phyloP scores from a whole-genome alignment of 2,113 vertebrate genomes.

The Danio rerio region DNA sequence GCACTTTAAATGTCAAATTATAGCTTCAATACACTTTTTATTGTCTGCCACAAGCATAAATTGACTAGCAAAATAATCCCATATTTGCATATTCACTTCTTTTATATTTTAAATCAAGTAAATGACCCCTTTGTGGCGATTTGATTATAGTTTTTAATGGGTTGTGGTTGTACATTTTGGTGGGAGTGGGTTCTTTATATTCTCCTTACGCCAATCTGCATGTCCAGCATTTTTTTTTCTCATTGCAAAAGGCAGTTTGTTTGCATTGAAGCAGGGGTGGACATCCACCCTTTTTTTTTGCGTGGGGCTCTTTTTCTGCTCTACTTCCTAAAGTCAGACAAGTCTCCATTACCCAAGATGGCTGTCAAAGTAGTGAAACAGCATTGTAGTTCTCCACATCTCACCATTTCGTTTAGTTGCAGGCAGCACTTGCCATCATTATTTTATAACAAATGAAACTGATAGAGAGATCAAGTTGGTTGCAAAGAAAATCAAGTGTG shows the following conservation, averaged over 20 bases:
- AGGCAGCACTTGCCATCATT: background rate
- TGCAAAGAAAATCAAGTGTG: background rate
- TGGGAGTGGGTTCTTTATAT: slow-evolving; percentile 3
- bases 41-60: background rate
- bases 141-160: background rate
- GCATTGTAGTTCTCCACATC: background rate
- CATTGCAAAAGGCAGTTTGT: slow-evolving; percentile 53
- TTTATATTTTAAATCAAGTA: background rate
- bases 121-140: background rate
- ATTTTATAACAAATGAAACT: slow-evolving; percentile 1
- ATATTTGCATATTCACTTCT: background rate
- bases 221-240: slow-evolving; percentile 32
- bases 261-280: slow-evolving; percentile 42
- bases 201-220: slow-evolving; percentile 35
- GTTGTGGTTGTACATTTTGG: background rate
- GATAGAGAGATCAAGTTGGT: slow-evolving; percentile 31
- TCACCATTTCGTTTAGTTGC: background rate
- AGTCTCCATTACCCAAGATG: background rate
- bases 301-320: background rate
- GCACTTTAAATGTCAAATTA: background rate
- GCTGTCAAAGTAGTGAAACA: background rate
- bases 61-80: background rate
- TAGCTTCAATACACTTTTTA: background rate
- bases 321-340: slow-evolving; percentile 2
- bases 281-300: slow-evolving; percentile 20